Percentiles rank a stretch among this genome's conserved stretches.
These are phyloP conservation scores for Sepioteuthis lessoniana DNA, from an alignment of 2,888 invertebrate species.

Conservation along the genomic window DNA sequence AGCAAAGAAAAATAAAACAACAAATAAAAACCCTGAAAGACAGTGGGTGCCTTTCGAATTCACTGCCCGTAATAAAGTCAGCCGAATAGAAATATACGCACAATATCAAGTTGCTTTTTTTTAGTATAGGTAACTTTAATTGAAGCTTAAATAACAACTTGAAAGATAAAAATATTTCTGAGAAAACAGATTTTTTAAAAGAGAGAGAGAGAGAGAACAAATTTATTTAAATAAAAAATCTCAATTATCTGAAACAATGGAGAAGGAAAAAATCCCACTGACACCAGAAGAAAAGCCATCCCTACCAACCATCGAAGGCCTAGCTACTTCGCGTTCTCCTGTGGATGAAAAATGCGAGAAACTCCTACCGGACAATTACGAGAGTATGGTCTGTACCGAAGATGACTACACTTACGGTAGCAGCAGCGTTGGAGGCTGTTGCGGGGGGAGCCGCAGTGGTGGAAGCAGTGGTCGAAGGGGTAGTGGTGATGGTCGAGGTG, in stretches of 20 bases:
- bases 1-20: too few species aligned
- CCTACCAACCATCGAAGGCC: not conserved
- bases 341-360: slow-evolving; percentile 37
- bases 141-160: not conserved
- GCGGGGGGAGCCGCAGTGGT: not conserved
- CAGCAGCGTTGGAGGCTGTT: not conserved
- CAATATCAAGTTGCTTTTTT: not conserved
- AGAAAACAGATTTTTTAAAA: not conserved
- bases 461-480: not conserved
- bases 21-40: too few species aligned
- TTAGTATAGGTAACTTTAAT: not conserved
- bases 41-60: too few species aligned
- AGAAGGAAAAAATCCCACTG: not conserved
- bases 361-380: slow-evolving; percentile 44
- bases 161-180: not conserved
- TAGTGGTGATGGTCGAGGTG: not conserved
- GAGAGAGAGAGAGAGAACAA: too few species aligned
- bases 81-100: not conserved
- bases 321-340: not conserved
- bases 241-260: not conserved
- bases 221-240: not conserved
- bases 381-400: not conserved
- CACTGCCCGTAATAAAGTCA: too few species aligned
- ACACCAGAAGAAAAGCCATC: not conserved
- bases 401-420: not conserved